Percentiles rank a stretch among this genome's conserved stretches.
Evolutionary conservation across 2,113 vertebrate species (phyloP).

Genomic region (Agapornis roseicollis): DNA sequence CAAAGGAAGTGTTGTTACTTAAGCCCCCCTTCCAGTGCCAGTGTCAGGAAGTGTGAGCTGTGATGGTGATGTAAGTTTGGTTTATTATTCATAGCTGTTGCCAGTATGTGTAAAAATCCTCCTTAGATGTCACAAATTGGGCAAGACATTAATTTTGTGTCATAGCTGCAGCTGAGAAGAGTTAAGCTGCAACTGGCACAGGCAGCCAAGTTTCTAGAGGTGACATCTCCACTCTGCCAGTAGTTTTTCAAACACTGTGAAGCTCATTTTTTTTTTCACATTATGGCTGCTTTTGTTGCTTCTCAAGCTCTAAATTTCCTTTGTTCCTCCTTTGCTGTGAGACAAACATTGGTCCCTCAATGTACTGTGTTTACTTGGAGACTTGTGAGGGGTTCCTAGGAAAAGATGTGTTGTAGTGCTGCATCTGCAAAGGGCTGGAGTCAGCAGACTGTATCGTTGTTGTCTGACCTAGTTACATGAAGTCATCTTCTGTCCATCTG

Average conservation of each 20-base stretch:
- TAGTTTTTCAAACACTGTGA: neutral
- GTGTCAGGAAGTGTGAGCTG: neutral
- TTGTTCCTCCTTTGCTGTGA: neutral
- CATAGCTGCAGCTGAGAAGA: neutral
- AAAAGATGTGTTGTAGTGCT: neutral
- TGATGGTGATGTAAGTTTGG: neutral
- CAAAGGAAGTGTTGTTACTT: neutral
- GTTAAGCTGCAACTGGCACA: neutral
- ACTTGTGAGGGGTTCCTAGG: neutral
- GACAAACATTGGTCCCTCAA: fast-evolving
- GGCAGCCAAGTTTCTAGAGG: neutral
- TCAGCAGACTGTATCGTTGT: neutral
- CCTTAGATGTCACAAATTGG: neutral
- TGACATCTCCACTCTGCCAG: neutral
- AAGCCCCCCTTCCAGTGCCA: neutral
- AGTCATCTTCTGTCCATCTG: neutral
- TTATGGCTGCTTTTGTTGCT: neutral
- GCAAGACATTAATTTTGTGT: neutral
- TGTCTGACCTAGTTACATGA: neutral
- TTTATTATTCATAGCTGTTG: neutral
- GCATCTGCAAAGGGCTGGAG: neutral
- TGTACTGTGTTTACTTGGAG: neutral
- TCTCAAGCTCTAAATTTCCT: neutral
- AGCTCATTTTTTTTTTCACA: neutral
- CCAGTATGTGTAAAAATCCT: neutral